These are phyloP conservation scores for Parapsyche elsis DNA, from an alignment of 1,140 invertebrate genomes.

Conservation along the genomic window DNA sequence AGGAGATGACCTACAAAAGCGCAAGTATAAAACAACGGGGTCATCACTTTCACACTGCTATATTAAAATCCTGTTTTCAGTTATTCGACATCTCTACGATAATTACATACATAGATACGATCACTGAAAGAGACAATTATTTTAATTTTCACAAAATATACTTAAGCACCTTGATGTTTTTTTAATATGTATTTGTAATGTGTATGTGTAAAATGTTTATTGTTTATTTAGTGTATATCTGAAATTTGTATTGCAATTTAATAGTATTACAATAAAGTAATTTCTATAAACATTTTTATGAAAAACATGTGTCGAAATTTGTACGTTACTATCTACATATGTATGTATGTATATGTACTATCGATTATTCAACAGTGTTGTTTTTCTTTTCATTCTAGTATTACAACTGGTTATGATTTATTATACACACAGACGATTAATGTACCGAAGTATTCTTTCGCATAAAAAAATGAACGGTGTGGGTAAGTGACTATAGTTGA, in stretches of 20 bases:
- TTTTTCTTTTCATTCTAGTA: background rate
- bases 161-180: too few species aligned
- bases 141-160: too few species aligned
- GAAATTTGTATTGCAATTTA: background rate
- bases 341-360: too few species aligned
- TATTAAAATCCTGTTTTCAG: constrained; percentile 38
- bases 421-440: background rate
- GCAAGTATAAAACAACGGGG: constrained; percentile 16
- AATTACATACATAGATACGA: too few species aligned
- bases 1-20: constrained; percentile 5
- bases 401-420: background rate
- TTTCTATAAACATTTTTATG: too few species aligned
- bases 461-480: background rate
- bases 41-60: constrained; percentile 44
- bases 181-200: too few species aligned
- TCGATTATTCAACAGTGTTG: too few species aligned
- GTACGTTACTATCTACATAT: too few species aligned
- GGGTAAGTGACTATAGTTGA: background rate
- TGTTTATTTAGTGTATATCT: background rate
- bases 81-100: background rate
- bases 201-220: background rate
- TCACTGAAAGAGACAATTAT: too few species aligned
- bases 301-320: too few species aligned
- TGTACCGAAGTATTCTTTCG: background rate
- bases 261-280: too few species aligned